phyloP scores from a whole-genome alignment of 2,888 invertebrate genomes.

The Eupelmus urozonus region DNA sequence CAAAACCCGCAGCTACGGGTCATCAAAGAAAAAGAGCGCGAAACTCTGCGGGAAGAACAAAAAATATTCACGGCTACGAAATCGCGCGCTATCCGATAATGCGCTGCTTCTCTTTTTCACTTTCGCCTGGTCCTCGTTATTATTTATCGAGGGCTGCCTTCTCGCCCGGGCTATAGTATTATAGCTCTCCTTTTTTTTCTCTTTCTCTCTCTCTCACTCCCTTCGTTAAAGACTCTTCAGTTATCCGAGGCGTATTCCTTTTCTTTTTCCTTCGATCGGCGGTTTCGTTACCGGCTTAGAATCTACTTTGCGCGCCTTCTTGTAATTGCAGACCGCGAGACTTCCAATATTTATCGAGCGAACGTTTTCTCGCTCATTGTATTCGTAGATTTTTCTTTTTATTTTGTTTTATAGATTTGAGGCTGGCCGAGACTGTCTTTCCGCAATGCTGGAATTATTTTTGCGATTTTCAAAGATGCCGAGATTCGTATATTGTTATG shows the following conservation, averaged over 20 bases:
- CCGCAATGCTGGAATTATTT: not conserved
- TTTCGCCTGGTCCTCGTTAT: constrained; percentile 17
- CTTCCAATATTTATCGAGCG: not conserved
- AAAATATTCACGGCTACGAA: not conserved
- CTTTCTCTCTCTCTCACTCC: constrained; percentile 12
- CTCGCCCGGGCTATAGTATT: not conserved
- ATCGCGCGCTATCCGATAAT: constrained; percentile 31
- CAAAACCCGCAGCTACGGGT: constrained; percentile 9
- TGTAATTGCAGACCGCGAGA: constrained; percentile 15
- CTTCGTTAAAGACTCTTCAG: constrained; percentile 34
- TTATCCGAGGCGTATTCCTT: constrained; percentile 11
- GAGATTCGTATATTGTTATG: too few species aligned
- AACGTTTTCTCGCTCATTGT: not conserved
- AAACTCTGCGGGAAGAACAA: constrained; percentile 1
- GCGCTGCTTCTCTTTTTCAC: not conserved
- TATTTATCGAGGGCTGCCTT: constrained; percentile 18
- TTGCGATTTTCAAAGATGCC: too few species aligned
- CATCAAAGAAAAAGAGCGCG: constrained; percentile 10
- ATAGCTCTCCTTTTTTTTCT: not conserved
- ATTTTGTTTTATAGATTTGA: not conserved
- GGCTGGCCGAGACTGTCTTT: not conserved
- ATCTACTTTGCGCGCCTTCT: not conserved
- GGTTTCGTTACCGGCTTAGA: not conserved
- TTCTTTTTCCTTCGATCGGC: constrained; percentile 8
- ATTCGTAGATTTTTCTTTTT: not conserved